Evolutionary conservation across 2,888 invertebrate genomes (phyloP).

Genomic region (Drosophila imparisetae): DNA sequence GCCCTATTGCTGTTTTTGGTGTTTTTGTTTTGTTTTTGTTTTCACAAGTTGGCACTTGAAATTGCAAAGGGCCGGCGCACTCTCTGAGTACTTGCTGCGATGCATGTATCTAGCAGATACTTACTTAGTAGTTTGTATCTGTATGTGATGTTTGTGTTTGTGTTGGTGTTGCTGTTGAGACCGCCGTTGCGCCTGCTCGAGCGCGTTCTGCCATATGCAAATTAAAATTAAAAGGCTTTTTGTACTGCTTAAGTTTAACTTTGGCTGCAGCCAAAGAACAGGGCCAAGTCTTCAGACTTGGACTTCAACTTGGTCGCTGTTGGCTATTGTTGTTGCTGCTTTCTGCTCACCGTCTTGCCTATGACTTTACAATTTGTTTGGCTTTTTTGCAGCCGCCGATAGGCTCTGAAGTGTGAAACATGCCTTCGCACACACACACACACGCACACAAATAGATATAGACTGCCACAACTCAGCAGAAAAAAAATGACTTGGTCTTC

Average conservation of each 20-base stretch:
- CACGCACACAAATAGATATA: conserved; percentile 32
- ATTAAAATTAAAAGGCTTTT: conserved; percentile 81
- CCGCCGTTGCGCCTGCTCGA: conserved; percentile 56
- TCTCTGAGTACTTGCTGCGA: conserved; percentile 60
- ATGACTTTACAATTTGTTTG: conserved; percentile 80
- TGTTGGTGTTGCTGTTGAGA: conserved; percentile 7
- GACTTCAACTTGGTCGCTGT: conserved; percentile 40
- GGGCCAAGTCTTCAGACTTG: conserved; percentile 39
- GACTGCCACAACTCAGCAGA: conserved; percentile 70
- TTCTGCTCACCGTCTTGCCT: conserved; percentile 56
- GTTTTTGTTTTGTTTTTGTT: conserved; percentile 19
- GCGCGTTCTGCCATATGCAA: conserved; percentile 81
- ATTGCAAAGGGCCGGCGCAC: conserved; percentile 65
- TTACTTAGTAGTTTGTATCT: conserved; percentile 63
- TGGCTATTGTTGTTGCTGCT: conserved; percentile 32
- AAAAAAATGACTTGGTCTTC: conserved; percentile 63
- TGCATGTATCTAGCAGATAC: conserved; percentile 77
- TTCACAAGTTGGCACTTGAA: conserved; percentile 69
- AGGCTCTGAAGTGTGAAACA: conserved; percentile 80
- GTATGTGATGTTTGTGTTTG: conserved; percentile 35
- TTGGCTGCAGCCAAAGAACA: conserved; percentile 43
- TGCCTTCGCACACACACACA: conserved; percentile 70
- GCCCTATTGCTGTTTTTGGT: conserved; percentile 14
- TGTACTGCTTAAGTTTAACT: conserved; percentile 79
- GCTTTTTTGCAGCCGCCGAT: conserved; percentile 74